Evolutionary conservation across 2,113 vertebrate genomes (phyloP), one percentile per base, ranked within the genome.

Genomic region (Ancistrus triradiatus): DNA sequence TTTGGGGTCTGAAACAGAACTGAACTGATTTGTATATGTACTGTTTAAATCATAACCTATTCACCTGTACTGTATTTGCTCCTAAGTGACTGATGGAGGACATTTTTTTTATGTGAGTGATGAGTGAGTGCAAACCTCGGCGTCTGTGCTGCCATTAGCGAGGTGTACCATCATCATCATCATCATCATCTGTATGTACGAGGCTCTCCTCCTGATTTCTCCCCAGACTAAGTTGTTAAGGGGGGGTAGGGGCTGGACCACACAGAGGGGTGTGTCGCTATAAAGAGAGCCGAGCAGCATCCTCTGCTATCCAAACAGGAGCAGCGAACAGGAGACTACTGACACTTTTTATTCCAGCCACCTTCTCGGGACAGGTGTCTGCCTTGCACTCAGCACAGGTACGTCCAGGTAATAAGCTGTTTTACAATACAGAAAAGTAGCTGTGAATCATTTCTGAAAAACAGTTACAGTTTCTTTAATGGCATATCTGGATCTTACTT

Each of bases 191-290:
- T 31, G 31, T 66, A 60, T 28, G 22, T 40, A 63, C 63, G 44
- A 56, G 22, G 43, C 49, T 59, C 68, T 48, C 49, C 52, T 53
- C 61, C 55, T 48, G 18, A 38, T 44, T 37, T 63, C 37, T 66
- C 74, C 72, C 74, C 72, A 57, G 64, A 62, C 53, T 64, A 73
- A 79, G 64, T 84, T 79, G 74, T 78, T 66, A 69, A 71, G 69
- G 62, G 58, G 66, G 42, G 43, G 44, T 31, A 48, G 64, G 66
- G 67, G 64, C 58, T 69, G 76, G 61, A 66, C 65, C 64, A 80
- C 72, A 75, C 74, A 77, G 80, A 85, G 85, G 85, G 82, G 82
- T 76, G 78, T 78, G 77, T 76, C 71, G 35, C 72, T 89, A 89
- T 87, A 89, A 89, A 81, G 86, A 75, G 68, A 63, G 24, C 70